Conservation (phyloP, 2,797 vertebrate species). For the Peromyscus nudipes region DNA sequence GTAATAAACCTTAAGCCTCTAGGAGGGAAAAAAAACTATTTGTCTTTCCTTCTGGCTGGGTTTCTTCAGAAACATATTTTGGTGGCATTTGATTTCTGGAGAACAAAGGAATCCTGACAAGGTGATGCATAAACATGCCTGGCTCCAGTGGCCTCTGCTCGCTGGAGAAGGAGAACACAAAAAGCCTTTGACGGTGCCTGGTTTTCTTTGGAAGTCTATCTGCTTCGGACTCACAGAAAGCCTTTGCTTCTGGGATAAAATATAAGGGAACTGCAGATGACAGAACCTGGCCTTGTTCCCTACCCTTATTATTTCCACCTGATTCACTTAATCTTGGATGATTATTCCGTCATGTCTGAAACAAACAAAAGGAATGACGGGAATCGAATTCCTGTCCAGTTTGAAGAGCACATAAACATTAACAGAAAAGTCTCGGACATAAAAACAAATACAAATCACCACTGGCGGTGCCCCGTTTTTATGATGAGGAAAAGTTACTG, state of each 20-base stretch:
- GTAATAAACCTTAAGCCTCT: slow-evolving; percentile 71
- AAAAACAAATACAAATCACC: slow-evolving; percentile 75
- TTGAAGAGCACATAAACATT: slow-evolving; percentile 82
- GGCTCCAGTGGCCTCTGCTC: slow-evolving; percentile 64
- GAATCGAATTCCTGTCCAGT: slow-evolving; percentile 82
- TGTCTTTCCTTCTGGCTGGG: slow-evolving; percentile 65
- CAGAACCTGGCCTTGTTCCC: slow-evolving; percentile 79
- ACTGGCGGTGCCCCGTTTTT: slow-evolving; percentile 78
- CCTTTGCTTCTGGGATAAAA: slow-evolving; percentile 80
- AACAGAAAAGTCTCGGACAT: slow-evolving; percentile 78
- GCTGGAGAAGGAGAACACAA: slow-evolving; percentile 73
- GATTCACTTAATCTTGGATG: slow-evolving; percentile 82
- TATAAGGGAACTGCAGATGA: slow-evolving; percentile 75
- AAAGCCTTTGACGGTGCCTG: slow-evolving; percentile 72
- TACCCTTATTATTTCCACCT: slow-evolving; percentile 84
- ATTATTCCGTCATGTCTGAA: slow-evolving; percentile 85
- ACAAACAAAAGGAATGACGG: slow-evolving; percentile 82
- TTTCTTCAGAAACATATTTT: slow-evolving; percentile 73
- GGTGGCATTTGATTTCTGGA: slow-evolving; percentile 76
- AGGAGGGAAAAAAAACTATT: background rate
- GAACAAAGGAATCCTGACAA: slow-evolving; percentile 72
- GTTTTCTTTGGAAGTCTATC: slow-evolving; percentile 77
- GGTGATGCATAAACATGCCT: slow-evolving; percentile 59
- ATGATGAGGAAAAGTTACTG: slow-evolving; percentile 68
- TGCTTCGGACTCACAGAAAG: slow-evolving; percentile 62